phyloP scores from a whole-genome alignment of 2,113 vertebrate species.

The Phaethon lepturus region DNA sequence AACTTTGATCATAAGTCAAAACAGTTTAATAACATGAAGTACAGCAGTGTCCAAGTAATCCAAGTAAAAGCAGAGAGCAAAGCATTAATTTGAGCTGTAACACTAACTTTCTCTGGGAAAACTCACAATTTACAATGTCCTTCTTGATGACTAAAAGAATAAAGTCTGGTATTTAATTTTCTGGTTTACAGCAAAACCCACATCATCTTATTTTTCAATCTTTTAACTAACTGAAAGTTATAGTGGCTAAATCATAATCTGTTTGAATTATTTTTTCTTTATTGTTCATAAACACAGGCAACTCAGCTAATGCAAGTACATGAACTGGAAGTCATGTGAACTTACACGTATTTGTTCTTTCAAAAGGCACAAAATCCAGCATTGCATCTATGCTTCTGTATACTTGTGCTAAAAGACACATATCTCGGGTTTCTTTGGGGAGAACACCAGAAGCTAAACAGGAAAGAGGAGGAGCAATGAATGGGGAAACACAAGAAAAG shows the following conservation, averaged over 20 bases:
- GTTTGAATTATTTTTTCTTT: not conserved
- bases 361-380: not conserved
- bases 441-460: not conserved
- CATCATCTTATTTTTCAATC: not conserved
- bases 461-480: conserved; percentile 27
- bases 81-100: not conserved
- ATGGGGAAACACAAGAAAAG: not conserved
- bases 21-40: conserved; percentile 1
- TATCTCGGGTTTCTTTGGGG: not conserved
- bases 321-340: not conserved
- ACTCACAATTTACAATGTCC: not conserved
- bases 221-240: not conserved
- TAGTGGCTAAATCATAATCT: not conserved
- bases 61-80: conserved; percentile 40
- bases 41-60: not conserved
- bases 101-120: not conserved
- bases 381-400: not conserved
- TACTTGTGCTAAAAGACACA: not conserved
- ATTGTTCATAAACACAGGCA: not conserved
- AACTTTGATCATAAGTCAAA: conserved; percentile 23
- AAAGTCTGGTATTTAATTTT: not conserved
- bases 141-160: not conserved
- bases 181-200: not conserved
- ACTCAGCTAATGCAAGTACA: not conserved
- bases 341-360: not conserved